Conservation (phyloP, 2,797 vertebrate genomes). For the Apogon talboti region DNA sequence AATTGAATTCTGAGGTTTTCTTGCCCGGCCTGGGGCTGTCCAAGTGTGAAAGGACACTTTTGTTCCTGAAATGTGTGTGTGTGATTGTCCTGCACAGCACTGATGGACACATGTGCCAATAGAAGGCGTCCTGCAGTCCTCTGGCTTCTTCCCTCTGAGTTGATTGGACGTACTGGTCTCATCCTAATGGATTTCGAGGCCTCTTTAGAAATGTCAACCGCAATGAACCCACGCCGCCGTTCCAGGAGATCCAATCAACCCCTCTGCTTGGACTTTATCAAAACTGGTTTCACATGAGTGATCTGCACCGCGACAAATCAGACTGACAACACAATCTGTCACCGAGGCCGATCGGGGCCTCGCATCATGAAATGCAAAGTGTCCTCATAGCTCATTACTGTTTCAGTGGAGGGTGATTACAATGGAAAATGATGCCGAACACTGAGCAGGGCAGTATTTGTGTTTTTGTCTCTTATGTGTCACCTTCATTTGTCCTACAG, state of each 20-base stretch:
- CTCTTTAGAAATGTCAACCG: constrained; percentile 41
- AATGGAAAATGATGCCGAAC: constrained; percentile 50
- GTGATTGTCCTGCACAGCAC: constrained; percentile 50
- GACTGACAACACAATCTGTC: constrained; percentile 54
- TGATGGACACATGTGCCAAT: constrained; percentile 48
- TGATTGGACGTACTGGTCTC: constrained; percentile 54
- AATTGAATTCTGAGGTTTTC: constrained; percentile 80
- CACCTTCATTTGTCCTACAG: constrained; percentile 34
- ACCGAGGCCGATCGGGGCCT: constrained; percentile 51
- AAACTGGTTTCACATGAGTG: constrained; percentile 47
- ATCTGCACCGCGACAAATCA: constrained; percentile 38
- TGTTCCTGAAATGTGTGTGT: constrained; percentile 63
- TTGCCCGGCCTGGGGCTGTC: constrained; percentile 51
- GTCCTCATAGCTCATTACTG: constrained; percentile 56
- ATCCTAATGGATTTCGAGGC: constrained; percentile 65
- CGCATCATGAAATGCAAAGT: constrained; percentile 69
- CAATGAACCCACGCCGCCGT: constrained; percentile 31
- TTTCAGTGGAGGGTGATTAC: constrained; percentile 58
- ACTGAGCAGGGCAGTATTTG: constrained; percentile 57
- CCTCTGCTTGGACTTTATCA: constrained; percentile 52
- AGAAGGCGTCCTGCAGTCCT: constrained; percentile 35
- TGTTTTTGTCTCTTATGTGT: constrained; percentile 14
- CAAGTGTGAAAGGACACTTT: constrained; percentile 75
- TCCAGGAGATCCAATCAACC: constrained; percentile 66
- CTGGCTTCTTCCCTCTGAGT: constrained; percentile 36